Base-by-base conservation (phyloP, 2,113 vertebrate species). In the Hypocryptadius cinnamomeus region DNA sequence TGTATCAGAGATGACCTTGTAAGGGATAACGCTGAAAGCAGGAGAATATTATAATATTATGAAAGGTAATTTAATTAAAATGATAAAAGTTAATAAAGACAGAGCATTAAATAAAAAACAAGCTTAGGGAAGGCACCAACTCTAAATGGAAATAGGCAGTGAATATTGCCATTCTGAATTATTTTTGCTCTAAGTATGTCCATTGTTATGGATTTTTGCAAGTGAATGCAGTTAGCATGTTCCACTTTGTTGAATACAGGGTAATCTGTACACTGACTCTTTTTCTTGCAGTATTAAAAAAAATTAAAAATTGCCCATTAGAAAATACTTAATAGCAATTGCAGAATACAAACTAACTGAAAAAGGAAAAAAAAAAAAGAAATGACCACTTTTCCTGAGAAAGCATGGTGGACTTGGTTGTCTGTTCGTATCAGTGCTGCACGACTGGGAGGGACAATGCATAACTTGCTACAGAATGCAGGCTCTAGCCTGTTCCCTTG, bases 11-110 rank as follows among this genome's bases (percentile, higher is more conserved):
- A 84, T 92, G 94, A 95, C 72, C 93, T 93, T 93, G 79, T 65
- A 92, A 85, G 66, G 66, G 71, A 64, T 90, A 93, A 91, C 14
- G 31, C 39, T 84, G 17, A 84, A 79, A 92, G 66, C 5, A 87
- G 45, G 65, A 78, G 65, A 93, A 51, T 74, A 72, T 81, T 70
- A 80, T 11, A 61, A 8, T 63, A 70, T 63, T 88, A 60, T 76
- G 61, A 90, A 89, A 92, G 45, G 56, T 92, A 95, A 96, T 87
- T 23, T 72, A 90, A 97, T 94, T 94, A 95, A 96, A 94, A 95
- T 81, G 9, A 86, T 87, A 69, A 59, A 79, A 85, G 30, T 59
- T 94, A 93, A 92, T 91, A 91, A 92, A 96, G 87, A 60, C 44
- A 39, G 45, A 89, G 39, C 54, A 66, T 90, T 95, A 92, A 77